Base-by-base conservation (phyloP, 2,113 vertebrate species). In the Neodon shergylaensis region DNA sequence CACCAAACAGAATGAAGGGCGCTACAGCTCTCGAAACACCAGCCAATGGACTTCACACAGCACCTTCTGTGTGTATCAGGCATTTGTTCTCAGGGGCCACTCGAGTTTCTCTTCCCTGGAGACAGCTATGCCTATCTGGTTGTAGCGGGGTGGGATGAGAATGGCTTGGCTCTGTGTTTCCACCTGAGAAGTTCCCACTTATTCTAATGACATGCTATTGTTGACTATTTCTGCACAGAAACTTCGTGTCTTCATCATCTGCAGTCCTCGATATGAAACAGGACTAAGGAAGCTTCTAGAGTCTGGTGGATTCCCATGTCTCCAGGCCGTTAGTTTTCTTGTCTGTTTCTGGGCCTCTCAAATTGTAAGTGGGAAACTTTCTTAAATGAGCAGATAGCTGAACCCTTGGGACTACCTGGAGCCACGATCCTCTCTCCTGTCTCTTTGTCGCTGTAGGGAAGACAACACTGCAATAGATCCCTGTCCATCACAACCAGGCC, bases 201-300 rank as follows among this genome's bases (percentile, higher is more conserved):
- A 16, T 14, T 88, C 47, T 61, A 83, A 63, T 68, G 70, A 88
- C 7, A 12, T 13, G 61, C 7, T 61, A 54, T 1, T 10, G 54
- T 39, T 84, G 92, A 90, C 3, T 87, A 73, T 7, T 54, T 93
- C 86, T 28, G 85, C 19, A 26, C 19, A 68, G 76, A 94, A 81
- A 79, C 52, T 47, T 79, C 39, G 3, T 22, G 54, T 84, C 24
- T 39, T 68, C 58, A 61, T 39, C 28, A 36, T 39, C 63, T 88
- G 39, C 33, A n/a, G 77, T 76, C 49, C 26, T 94, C 66, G 82
- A 26, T 74, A 91, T 33, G 66, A 86, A 63, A 7, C 63, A 63
- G 44, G 76, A 54, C 28, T 1, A 68, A 79, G 33, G 42, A 83
- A 92, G 74, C 3, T 83, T 26, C 70, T 58, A 77, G 68, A 91